These are phyloP conservation scores for Petrocephalus zakoni DNA, from an alignment of 2,113 vertebrate species.

Conservation along the genomic window DNA sequence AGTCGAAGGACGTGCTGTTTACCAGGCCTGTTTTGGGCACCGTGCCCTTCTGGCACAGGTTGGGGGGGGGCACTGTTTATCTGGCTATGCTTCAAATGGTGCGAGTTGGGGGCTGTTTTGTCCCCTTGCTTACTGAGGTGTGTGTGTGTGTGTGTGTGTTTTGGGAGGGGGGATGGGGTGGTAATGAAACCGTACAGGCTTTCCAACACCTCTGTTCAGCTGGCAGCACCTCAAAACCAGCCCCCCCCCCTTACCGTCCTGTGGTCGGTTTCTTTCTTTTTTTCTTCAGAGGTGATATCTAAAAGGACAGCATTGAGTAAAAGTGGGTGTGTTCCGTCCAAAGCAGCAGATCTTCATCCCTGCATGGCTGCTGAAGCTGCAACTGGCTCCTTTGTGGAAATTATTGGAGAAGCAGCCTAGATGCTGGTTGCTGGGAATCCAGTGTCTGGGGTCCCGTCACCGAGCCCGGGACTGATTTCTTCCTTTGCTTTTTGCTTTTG, in stretches of 20 bases:
- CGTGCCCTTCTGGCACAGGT: neutral
- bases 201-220: neutral
- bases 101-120: neutral
- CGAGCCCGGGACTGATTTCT: neutral
- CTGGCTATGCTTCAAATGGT: neutral
- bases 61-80: neutral
- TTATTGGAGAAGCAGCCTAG: neutral
- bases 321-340: neutral
- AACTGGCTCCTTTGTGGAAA: neutral
- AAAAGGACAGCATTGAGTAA: neutral
- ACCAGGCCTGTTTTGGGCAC: neutral
- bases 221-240: neutral
- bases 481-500: neutral
- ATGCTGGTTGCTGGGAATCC: neutral
- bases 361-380: neutral
- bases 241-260: neutral
- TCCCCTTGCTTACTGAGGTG: neutral
- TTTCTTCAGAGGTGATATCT: neutral
- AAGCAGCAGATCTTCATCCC: neutral
- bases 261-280: neutral
- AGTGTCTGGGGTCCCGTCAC: neutral
- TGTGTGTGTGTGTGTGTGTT: neutral
- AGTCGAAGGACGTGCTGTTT: neutral
- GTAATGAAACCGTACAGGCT: slow-evolving; percentile 24
- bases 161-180: neutral